Evolutionary conservation across 2,888 invertebrate genomes (phyloP).

Genomic region (Phlogophora meticulosa): DNA sequence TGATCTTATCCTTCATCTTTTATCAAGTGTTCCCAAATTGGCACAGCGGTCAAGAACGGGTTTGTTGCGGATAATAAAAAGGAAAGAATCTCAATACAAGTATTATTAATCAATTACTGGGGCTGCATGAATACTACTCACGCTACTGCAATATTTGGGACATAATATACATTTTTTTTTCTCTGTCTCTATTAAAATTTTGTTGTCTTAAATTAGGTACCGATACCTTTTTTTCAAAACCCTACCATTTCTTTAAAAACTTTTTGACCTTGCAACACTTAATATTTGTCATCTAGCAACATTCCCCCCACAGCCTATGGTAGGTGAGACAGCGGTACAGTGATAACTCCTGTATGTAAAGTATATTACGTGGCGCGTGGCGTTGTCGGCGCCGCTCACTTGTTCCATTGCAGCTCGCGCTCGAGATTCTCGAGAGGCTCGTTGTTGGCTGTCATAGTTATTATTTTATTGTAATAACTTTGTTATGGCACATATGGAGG

Average conservation of each 20-base stretch:
- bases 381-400: constrained; percentile 73
- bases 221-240: no score
- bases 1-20: no score
- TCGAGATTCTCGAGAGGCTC: constrained; percentile 90
- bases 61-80: no score
- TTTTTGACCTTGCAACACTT: constrained; percentile 19
- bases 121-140: no score
- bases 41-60: no score
- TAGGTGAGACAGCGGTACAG: constrained; percentile 41
- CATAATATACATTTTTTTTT: no score
- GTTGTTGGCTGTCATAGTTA: constrained; percentile 83
- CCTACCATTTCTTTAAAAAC: background rate
- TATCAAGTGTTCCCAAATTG: no score
- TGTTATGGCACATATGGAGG: constrained; percentile 7
- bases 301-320: constrained; percentile 36
- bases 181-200: background rate
- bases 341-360: constrained; percentile 40
- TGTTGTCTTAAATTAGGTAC: no score
- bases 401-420: constrained; percentile 85
- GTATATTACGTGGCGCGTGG: constrained; percentile 65
- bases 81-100: no score
- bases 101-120: no score
- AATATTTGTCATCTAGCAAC: no score
- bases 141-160: no score
- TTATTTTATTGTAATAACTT: constrained; percentile 41